Evolutionary conservation across 2,888 invertebrate genomes (phyloP), one percentile per base, ranked within the genome.

Genomic region (Pegoplata infirma): DNA sequence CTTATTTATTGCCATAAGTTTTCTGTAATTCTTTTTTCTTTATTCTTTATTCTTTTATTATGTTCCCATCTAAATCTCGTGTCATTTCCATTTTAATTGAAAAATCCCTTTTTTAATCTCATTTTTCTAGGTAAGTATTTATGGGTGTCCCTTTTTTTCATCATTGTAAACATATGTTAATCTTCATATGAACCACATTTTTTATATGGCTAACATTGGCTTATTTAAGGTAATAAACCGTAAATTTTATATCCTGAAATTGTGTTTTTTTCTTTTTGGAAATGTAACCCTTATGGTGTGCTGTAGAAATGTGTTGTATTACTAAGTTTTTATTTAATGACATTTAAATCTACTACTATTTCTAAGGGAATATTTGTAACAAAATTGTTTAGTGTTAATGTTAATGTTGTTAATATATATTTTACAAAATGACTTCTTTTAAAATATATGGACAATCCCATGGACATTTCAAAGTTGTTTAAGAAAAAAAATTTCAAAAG

Each of bases 211-310:
- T 36, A 36, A 56, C 16, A 56, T 56, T 40, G 59, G 51, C 69
- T 69, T 69, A 69, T 28, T 53, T 25, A 59, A 69, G 69, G 69
- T 69, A 69, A 59, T 69, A 69, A 69, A 44, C 53, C 25, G 69
- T 69, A 69, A 69, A 69, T 69, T 69, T 59, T 61, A 44, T 69
- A 61, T 40, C 28, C 59, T 7, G 14, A 40, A 58, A 40, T 40
- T 40, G n/a, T 40, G 36, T 40, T 40, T 40, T 40, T 40, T 40
- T 40, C 10, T 10, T 32, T 32, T 32, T 7, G 1, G 3, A 7
- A 32, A 32, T 10, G n/a, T n/a, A n/a, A n/a, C n/a, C n/a, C n/a
- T n/a, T n/a, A n/a, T n/a, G n/a, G n/a, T n/a, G n/a, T n/a, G n/a
- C n/a, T n/a, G n/a, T n/a, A n/a, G n/a, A n/a, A n/a, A n/a, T n/a